Evolutionary conservation across 2,797 vertebrate genomes (phyloP).

Genomic region (Gephyroberyx darwinii): DNA sequence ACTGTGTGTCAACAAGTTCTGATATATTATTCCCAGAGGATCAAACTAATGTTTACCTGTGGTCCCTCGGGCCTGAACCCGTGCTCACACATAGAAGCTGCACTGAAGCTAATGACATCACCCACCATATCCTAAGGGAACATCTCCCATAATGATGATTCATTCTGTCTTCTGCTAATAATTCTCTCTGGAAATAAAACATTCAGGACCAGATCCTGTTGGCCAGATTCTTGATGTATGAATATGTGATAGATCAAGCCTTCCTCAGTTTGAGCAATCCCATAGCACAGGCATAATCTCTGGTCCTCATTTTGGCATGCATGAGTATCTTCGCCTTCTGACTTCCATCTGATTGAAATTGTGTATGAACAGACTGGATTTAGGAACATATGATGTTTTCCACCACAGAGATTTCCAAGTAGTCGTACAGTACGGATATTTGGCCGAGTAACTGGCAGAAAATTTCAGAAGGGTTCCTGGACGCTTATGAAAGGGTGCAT

Average conservation of each 20-base stretch:
- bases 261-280: not conserved
- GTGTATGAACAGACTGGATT: slow-evolving; percentile 8
- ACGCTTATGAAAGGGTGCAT: slow-evolving; percentile 36
- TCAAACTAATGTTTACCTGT: slow-evolving; percentile 55
- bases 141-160: slow-evolving; percentile 34
- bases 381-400: slow-evolving; percentile 7
- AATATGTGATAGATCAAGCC: not conserved
- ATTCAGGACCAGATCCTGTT: not conserved
- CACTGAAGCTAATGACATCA: slow-evolving; percentile 50
- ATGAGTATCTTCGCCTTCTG: slow-evolving; percentile 1
- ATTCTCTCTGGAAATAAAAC: slow-evolving; percentile 28
- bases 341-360: slow-evolving; percentile 1
- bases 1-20: slow-evolving; percentile 59
- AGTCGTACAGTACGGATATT: not conserved
- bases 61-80: slow-evolving; percentile 42
- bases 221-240: not conserved
- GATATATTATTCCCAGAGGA: slow-evolving; percentile 58
- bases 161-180: not conserved
- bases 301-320: not conserved
- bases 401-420: slow-evolving; percentile 16
- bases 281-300: too few species aligned
- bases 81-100: slow-evolving; percentile 41
- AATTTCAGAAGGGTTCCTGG: slow-evolving; percentile 33
- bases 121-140: slow-evolving; percentile 32
- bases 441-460: not conserved